Percentiles rank a stretch among this genome's conserved stretches.
Conservation (phyloP, 2,888 invertebrate genomes). For the Drosophila limbata region DNA sequence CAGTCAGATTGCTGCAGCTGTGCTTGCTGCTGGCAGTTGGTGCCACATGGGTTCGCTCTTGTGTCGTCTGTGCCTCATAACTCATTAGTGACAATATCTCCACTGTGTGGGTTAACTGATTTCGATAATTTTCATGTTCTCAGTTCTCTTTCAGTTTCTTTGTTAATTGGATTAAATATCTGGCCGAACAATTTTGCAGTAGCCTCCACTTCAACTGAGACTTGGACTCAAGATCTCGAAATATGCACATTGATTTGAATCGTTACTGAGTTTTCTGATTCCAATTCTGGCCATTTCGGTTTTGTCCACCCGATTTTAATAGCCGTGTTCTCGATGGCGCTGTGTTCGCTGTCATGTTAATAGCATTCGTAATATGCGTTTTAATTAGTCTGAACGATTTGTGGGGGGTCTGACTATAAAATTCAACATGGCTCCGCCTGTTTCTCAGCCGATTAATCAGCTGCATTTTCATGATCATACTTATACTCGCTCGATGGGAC, state of each 20-base stretch:
- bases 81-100: conserved; percentile 82
- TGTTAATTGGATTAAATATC: conserved; percentile 82
- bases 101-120: conserved; percentile 77
- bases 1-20: conserved; percentile 40
- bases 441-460: conserved; percentile 53
- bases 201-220: conserved; percentile 50
- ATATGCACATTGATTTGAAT: conserved; percentile 80
- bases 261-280: conserved; percentile 47
- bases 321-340: conserved; percentile 68
- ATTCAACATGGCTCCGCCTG: conserved; percentile 19
- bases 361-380: conserved; percentile 80
- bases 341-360: conserved; percentile 80
- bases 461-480: conserved; percentile 59
- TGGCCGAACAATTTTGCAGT: conserved; percentile 66
- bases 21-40: conserved; percentile 31
- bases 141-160: conserved; percentile 17
- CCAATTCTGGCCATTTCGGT: conserved; percentile 27
- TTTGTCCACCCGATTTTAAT: conserved; percentile 56
- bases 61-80: conserved; percentile 81
- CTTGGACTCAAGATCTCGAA: conserved; percentile 56
- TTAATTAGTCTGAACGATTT: conserved; percentile 74
- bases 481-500: conserved; percentile 38
- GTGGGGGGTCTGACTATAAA: conserved; percentile 63
- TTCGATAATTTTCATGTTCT: conserved; percentile 73
- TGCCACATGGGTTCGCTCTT: conserved; percentile 58